phyloP scores from a whole-genome alignment of 2,797 vertebrate species.

The Gambusia yucatana region DNA sequence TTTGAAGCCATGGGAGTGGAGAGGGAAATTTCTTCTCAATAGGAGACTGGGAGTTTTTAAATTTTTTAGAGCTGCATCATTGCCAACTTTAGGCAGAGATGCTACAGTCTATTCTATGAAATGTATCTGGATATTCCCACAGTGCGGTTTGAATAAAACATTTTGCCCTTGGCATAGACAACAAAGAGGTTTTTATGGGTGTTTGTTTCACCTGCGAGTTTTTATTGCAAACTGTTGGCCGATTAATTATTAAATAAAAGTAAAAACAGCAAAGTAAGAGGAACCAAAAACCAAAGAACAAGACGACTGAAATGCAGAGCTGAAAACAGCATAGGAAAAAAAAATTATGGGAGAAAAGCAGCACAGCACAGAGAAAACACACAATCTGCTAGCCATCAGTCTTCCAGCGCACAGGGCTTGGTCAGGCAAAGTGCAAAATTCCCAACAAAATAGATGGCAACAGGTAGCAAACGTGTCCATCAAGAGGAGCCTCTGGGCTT shows the following conservation, averaged over 20 bases:
- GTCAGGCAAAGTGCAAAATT: conserved; percentile 43
- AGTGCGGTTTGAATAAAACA: conserved; percentile 36
- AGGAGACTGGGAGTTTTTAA: conserved; percentile 33
- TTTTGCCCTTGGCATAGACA: conserved; percentile 32
- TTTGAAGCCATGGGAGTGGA: conserved; percentile 47
- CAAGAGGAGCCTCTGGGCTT: conserved; percentile 44
- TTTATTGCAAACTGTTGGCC: conserved; percentile 9
- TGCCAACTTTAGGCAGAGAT: conserved; percentile 42
- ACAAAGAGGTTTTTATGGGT: conserved; percentile 20
- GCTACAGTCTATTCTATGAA: conserved; percentile 43
- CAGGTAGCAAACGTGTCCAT: conserved; percentile 58
- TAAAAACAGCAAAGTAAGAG: conserved; percentile 22
- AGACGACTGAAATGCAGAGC: conserved; percentile 1
- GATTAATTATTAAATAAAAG: conserved; percentile 36
- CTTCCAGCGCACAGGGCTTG: conserved; percentile 21
- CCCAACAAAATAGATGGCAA: conserved; percentile 66
- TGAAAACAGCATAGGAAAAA: conserved; percentile 8
- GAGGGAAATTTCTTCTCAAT: conserved; percentile 57
- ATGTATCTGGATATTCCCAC: conserved; percentile 50
- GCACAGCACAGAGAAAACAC: conserved; percentile 13
- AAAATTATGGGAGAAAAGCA: conserved; percentile 17
- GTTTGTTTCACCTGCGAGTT: conserved; percentile 22
- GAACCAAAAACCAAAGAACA: conserved; percentile 29
- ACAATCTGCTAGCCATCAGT: conserved; percentile 27
- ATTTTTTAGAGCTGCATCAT: conserved; percentile 54